phyloP scores from a whole-genome alignment of 2,797 vertebrate species.

The Amblyopsis hoosieri region DNA sequence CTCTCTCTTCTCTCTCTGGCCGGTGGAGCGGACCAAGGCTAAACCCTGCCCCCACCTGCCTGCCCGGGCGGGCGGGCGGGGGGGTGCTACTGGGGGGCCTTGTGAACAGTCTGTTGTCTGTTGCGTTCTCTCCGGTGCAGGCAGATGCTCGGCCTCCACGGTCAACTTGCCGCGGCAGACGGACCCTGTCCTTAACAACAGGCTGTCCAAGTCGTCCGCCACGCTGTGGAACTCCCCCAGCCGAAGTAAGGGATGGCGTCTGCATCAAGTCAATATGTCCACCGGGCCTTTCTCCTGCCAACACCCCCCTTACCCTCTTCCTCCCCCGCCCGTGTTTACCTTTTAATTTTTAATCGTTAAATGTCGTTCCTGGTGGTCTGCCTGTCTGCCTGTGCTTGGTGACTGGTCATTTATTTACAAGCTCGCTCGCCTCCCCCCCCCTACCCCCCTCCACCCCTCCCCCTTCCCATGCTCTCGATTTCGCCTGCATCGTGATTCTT shows the following conservation, averaged over 20 bases:
- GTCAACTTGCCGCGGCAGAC: slow-evolving; percentile 98
- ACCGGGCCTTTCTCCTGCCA: slow-evolving; percentile 52
- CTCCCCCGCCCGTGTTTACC: slow-evolving; percentile 47
- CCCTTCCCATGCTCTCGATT: slow-evolving; percentile 52
- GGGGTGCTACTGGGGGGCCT: slow-evolving; percentile 31
- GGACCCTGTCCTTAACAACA: slow-evolving; percentile 99
- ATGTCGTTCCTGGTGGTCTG: slow-evolving; percentile 76
- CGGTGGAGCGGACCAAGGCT: background rate
- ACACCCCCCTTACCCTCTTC: slow-evolving; percentile 21
- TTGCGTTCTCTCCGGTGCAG: slow-evolving; percentile 89
- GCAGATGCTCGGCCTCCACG: slow-evolving; percentile 98
- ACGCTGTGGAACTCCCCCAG: slow-evolving; percentile 98
- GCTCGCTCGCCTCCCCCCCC: slow-evolving; percentile 30
- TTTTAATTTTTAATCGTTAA: slow-evolving; percentile 49
- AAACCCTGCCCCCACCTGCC: slow-evolving; percentile 9
- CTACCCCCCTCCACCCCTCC: slow-evolving; percentile 28
- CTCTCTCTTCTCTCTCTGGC: background rate
- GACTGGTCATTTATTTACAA: slow-evolving; percentile 72
- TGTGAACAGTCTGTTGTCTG: slow-evolving; percentile 78
- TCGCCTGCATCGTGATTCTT: slow-evolving; percentile 73
- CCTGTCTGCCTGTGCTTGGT: slow-evolving; percentile 82
- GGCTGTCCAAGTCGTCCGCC: slow-evolving; percentile 98
- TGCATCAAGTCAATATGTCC: slow-evolving; percentile 42
- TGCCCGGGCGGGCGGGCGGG: background rate
- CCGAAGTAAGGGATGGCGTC: slow-evolving; percentile 89